Conservation (phyloP, 2,113 vertebrate species). For the Phalacrocorax carbo region DNA sequence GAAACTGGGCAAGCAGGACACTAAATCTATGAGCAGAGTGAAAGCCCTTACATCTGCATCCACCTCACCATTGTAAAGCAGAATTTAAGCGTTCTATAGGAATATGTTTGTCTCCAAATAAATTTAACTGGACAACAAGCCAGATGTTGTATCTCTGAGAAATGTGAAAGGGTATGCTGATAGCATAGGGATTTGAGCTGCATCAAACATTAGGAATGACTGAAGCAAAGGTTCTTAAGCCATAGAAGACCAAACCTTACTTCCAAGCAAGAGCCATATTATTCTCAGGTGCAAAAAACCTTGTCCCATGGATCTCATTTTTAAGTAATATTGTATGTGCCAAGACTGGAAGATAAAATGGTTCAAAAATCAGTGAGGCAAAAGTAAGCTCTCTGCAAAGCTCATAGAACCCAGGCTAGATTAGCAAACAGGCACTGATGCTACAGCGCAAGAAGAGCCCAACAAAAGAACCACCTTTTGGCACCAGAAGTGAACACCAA, state of each 20-base stretch:
- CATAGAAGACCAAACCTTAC: background rate
- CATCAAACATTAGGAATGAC: background rate
- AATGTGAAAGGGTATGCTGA: background rate
- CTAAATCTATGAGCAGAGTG: background rate
- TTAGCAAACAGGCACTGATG: background rate
- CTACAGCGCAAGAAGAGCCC: background rate
- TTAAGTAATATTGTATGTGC: background rate
- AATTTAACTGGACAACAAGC: background rate
- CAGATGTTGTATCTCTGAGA: background rate
- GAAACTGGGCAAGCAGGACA: background rate
- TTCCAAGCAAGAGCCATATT: background rate
- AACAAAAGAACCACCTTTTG: background rate
- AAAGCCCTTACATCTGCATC: background rate
- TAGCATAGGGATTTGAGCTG: background rate
- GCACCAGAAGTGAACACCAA: background rate
- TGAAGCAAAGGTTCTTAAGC: background rate
- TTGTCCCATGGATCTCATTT: background rate
- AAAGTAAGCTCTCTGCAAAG: background rate
- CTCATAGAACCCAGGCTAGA: background rate
- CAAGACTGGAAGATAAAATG: background rate
- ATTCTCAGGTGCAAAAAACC: background rate
- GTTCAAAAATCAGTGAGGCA: background rate
- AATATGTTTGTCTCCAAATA: background rate
- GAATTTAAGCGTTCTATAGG: background rate
- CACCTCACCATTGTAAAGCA: fast-evolving